Conservation (phyloP, 2,888 invertebrate genomes). For the Abscondita cerata region DNA sequence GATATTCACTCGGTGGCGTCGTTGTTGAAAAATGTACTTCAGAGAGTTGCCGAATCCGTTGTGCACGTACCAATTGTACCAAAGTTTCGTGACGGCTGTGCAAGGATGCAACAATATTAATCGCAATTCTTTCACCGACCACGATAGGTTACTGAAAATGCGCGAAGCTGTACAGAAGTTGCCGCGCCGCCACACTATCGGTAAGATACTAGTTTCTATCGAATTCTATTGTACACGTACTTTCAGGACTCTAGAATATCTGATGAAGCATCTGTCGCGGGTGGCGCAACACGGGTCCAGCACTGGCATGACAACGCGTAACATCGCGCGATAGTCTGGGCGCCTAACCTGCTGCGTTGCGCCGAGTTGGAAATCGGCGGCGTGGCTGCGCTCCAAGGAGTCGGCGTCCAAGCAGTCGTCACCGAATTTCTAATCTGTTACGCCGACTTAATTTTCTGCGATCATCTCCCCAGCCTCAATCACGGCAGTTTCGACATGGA, state of each 20-base stretch:
- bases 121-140: conserved; percentile 60
- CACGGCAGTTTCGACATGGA: conserved; percentile 48
- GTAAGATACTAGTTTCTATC: conserved; percentile 58
- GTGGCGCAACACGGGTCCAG: conserved; percentile 85
- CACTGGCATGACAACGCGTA: conserved; percentile 98
- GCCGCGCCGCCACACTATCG: conserved; percentile 97
- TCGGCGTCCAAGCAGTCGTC: conserved; percentile 90
- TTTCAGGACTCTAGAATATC: conserved; percentile 86
- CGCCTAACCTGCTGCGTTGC: conserved; percentile 94
- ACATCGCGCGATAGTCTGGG: conserved; percentile 98
- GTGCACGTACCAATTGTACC: conserved; percentile 96
- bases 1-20: conserved; percentile 98
- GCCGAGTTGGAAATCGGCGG: conserved; percentile 86
- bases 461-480: conserved; percentile 65
- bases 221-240: too few species aligned
- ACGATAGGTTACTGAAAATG: conserved; percentile 76
- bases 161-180: conserved; percentile 91
- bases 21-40: conserved; percentile 96
- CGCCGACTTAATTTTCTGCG: conserved; percentile 84
- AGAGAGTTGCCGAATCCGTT: conserved; percentile 97
- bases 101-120: conserved; percentile 67
- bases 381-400: conserved; percentile 84
- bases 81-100: conserved; percentile 90
- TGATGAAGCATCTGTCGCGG: conserved; percentile 90
- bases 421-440: conserved; percentile 96